Base-by-base conservation (phyloP, 1,140 invertebrate species). In the Amphibalanus amphitrite region DNA sequence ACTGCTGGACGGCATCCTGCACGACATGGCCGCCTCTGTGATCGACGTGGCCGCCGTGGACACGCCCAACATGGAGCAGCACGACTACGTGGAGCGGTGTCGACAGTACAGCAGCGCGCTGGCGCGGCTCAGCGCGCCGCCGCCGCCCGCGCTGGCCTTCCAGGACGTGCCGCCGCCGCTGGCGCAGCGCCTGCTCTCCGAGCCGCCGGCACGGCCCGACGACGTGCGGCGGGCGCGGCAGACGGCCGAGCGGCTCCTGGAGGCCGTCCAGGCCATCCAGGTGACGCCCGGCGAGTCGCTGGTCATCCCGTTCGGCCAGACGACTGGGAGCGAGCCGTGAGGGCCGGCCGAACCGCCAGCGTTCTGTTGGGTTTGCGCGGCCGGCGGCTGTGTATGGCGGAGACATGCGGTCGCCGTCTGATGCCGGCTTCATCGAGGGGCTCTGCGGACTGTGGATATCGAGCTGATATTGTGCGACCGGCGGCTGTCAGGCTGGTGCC, bases 41-140 rank as follows among this genome's bases (percentile, higher is more conserved):
- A 91, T 92, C 76, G 90, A 92, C 82, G 89, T 92, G 65, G 87
- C 88, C 67, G 88, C 89, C 29, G 81, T 90, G 76, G 89, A 91
- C 78, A 86, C 88, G 0, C 88, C 90, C 75, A 88, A 86, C 76
- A 80, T 90, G 72, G 89, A 92, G 77, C 88, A 89, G 75, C 87
- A 89, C 77, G 90, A 92, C 79, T 91, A 89, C 76, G 81, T 86
- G 74, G 90, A 92, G 75, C 83, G 89, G 77, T 86, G 87, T 68
- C 86, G 86, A 78, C 82, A 86, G 70, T 91, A 91, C 78, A 85
- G 84, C 71, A 20, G 47, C 20, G 47, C 47, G 10, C 13, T 59
- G 47, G 47, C 47, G 47, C 47, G 47, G 10, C 47, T 59, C 13
- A 23, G 13, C 20, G 47, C 13, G 20, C 47, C 47, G 47, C 47